Evolutionary conservation across 1,140 invertebrate species (phyloP), one percentile per base, ranked within the genome.

Genomic region (Octopus sinensis): DNA sequence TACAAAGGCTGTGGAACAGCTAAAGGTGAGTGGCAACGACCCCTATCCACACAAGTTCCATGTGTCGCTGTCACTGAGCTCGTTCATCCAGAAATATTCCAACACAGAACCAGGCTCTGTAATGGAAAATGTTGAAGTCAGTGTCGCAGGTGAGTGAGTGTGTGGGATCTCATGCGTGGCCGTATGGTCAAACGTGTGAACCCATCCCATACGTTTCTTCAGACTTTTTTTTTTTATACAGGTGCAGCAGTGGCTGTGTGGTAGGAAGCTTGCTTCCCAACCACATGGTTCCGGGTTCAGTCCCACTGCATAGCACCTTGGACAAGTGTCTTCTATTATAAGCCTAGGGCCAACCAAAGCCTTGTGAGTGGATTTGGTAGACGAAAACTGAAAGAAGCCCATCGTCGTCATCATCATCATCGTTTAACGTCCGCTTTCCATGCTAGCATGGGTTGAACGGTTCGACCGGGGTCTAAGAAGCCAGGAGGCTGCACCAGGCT

Each of bases 41-140:
- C 97, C 98, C n/a, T 99, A 99, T 91, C 98, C 98, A 30, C 98
- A 99, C 91, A 99, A 99, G 91, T 99, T 98, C 88, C 92, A 96
- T 92, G 98, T 99, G 0, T 93, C 94, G 4, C 96, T 94, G 51
- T 98, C 97, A 0, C 90, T 99, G 79, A 93, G 94, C 86, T 94
- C 95, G 51, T 99, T 98, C 88, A 96, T 99, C 85, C 93, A 95
- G 78, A 96, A 95, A 85, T 99, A 97, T 88, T 92, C 91, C 23
- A 86, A 92, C 86, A 87, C 92, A 43, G 82, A 84, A 23, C 79
- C 82, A 81, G 91, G 90, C 17, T 82, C 97, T 88, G 93, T 94
- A n/a, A 86, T 95, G n/a, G 93, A 96, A 82, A 93, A 94, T 88
- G 92, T 93, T 71, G 92, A 91, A 6, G 89, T 95, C 52, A 95